Conservation (phyloP, 2,888 invertebrate genomes). For the Amphipyra tragopoginis region DNA sequence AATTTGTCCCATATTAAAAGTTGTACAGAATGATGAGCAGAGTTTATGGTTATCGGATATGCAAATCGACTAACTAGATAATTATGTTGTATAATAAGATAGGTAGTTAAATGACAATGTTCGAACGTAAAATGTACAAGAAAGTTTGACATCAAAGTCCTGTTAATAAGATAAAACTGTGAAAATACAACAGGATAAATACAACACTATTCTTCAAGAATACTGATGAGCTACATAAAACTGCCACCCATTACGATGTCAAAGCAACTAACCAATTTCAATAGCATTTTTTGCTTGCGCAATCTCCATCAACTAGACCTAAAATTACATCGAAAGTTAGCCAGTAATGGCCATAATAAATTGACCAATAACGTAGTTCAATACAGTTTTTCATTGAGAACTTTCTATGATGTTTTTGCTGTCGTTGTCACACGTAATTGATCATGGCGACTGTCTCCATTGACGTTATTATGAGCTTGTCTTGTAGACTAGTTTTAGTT, state of each 20-base stretch:
- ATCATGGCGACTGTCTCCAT: slow-evolving; percentile 46
- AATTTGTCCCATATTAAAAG: no score
- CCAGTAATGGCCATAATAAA: slow-evolving; percentile 52
- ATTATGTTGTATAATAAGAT: no score
- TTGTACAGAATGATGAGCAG: no score
- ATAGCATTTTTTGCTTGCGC: slow-evolving; percentile 40
- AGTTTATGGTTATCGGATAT: no score
- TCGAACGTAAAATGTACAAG: no score
- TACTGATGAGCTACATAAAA: slow-evolving; percentile 28
- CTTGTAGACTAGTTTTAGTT: slow-evolving; percentile 29
- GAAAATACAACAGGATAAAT: slow-evolving; percentile 5
- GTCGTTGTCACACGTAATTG: slow-evolving; percentile 55
- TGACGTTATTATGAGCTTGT: slow-evolving; percentile 22
- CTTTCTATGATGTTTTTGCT: slow-evolving; percentile 52
- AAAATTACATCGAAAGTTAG: slow-evolving; percentile 54
- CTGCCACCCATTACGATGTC: slow-evolving; percentile 41
- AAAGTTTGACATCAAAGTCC: no score
- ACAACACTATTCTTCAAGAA: slow-evolving; percentile 12
- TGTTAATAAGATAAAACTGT: background rate
- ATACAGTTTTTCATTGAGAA: slow-evolving; percentile 54
- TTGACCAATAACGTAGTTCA: slow-evolving; percentile 51
- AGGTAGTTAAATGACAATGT: no score
- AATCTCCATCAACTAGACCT: slow-evolving; percentile 37
- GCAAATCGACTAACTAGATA: no score
- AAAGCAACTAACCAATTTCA: slow-evolving; percentile 26